Conservation (phyloP, 2,113 vertebrate species). For the Egretta garzetta region DNA sequence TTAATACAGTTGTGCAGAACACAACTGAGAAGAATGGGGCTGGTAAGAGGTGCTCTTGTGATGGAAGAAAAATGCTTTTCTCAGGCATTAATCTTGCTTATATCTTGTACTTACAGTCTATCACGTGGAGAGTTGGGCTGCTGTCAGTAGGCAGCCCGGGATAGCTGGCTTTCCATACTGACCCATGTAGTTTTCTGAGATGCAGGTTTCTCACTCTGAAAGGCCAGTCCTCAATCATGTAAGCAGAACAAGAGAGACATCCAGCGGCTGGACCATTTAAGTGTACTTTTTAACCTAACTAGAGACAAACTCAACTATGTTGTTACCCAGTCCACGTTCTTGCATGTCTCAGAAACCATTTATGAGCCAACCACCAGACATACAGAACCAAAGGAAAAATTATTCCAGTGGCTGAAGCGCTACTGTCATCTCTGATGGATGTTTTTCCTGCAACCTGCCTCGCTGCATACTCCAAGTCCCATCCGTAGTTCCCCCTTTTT, state of each 20-base stretch:
- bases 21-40: not conserved
- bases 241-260: conserved; percentile 4
- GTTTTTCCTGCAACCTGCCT: not conserved
- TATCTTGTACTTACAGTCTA: not conserved
- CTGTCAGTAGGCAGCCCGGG: not conserved
- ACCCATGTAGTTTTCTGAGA: not conserved
- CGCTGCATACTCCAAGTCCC: not conserved
- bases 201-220: fast-evolving
- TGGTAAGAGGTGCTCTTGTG: not conserved
- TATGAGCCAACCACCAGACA: not conserved
- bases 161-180: not conserved
- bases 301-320: fast-evolving
- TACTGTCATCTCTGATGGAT: not conserved
- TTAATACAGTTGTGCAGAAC: not conserved
- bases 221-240: not conserved
- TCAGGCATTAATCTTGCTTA: not conserved
- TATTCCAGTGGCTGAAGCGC: not conserved
- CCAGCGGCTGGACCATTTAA: not conserved
- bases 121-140: not conserved
- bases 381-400: not conserved
- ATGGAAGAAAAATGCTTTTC: not conserved
- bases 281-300: not conserved
- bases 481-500: not conserved
- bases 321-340: not conserved
- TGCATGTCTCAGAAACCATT: fast-evolving